Base-by-base conservation (phyloP, 2,797 vertebrate genomes). In the Alca torda region DNA sequence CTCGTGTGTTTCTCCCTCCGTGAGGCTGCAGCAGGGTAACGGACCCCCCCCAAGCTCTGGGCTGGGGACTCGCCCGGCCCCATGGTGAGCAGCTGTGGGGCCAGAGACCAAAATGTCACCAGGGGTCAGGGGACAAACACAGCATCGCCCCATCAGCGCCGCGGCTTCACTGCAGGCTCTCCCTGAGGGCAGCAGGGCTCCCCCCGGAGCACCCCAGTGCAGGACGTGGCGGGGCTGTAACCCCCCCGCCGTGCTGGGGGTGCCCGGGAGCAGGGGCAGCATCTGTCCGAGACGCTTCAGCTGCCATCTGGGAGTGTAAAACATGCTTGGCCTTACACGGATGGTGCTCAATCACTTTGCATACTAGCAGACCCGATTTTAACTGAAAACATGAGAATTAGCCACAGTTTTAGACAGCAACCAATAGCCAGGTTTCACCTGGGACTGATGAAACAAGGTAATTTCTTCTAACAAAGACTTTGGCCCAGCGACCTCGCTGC, bases 1-100 rank as follows among this genome's bases (percentile, higher is more conserved):
- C 10, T 2, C 0, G 16, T 0, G 16, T 1, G 0, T 26, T 46
- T 18, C 51, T 59, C 39, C 13, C 39, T 5, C 51, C 7, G 0
- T 6, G 63, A 10, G 2, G 6, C 12, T 6, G 45, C 69, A 37
- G 70, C 56, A 7, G 10, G 16, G 39, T 6, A 9, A 30, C 54
- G 11, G 13, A 12, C 16, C 18, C 31, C 31, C 10, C 0, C 1
- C 4, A 17, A 17, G 18, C 37, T 4, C 54, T 17, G 1, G 1
- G 45, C 37, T 3, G 17, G 33, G 50, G 51, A 23, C 51, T 53
- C 12, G 1, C 45, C 50, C 20, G 3, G 45, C 28, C 24, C 28
- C 4, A 3, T 2, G 11, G 65, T 1, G 4, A 69, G 43, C 7
- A 28, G 9, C 64, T 28, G 51, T 0, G 5, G 16, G 61, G 33